phyloP scores from a whole-genome alignment of 2,113 vertebrate genomes.

The Thamnaconus septentrionalis region DNA sequence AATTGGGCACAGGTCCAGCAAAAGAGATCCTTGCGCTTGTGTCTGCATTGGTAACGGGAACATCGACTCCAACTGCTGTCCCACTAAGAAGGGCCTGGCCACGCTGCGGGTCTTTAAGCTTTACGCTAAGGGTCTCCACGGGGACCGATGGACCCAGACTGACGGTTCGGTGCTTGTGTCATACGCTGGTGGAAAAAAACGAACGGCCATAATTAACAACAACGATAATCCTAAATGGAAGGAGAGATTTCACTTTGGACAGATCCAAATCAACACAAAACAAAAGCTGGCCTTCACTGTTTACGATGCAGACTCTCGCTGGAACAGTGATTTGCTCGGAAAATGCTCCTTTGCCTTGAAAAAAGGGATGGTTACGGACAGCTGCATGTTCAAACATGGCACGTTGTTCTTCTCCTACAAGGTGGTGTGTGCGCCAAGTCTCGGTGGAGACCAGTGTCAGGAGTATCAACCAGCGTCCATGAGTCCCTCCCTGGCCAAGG shows the following conservation, averaged over 20 bases:
- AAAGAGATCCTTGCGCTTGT: conserved; percentile 69
- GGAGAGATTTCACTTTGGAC: conserved; percentile 55
- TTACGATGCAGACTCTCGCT: conserved; percentile 67
- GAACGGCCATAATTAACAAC: conserved; percentile 37
- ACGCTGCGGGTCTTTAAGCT: conserved; percentile 59
- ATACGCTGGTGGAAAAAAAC: conserved; percentile 19
- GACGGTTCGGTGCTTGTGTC: conserved; percentile 70
- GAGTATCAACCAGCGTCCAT: conserved; percentile 64
- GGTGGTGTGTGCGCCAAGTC: conserved; percentile 60
- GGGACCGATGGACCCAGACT: conserved; percentile 1
- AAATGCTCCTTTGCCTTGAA: conserved; percentile 33
- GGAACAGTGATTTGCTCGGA: conserved; percentile 70
- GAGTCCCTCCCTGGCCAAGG: conserved; percentile 27
- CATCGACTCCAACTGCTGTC: conserved; percentile 72
- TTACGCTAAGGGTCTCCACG: conserved; percentile 54
- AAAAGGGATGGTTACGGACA: neutral
- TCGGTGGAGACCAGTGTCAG: conserved; percentile 62
- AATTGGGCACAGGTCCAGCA: conserved; percentile 41
- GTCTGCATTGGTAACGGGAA: conserved; percentile 50
- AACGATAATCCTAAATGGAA: conserved; percentile 70
- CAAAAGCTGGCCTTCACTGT: conserved; percentile 56
- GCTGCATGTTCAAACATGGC: conserved; percentile 63
- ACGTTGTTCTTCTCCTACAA: conserved; percentile 61
- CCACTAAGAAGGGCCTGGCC: conserved; percentile 67
- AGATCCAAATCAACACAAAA: conserved; percentile 28